Evolutionary conservation across 2,797 vertebrate genomes (phyloP).

Genomic region (Gobio occitaniae): DNA sequence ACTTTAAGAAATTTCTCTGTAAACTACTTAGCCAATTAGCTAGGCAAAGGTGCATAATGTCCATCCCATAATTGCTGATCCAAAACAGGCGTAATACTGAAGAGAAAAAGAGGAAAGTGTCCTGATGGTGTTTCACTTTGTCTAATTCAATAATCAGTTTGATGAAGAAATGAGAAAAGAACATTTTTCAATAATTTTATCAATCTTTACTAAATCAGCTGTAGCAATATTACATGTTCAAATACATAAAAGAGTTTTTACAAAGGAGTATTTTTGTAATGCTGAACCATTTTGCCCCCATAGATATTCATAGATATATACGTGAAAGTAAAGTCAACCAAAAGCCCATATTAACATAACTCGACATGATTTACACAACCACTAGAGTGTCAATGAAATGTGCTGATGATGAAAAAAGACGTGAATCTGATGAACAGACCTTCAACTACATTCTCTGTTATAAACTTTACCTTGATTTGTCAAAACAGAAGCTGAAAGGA

Average conservation of each 20-base stretch:
- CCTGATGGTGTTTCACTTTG: not conserved
- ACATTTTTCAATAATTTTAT: constrained; percentile 13
- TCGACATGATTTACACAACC: not conserved
- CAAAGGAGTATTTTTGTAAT: constrained; percentile 5
- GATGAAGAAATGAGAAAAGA: not conserved
- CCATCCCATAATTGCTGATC: not conserved
- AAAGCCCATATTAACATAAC: not conserved
- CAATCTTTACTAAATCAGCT: constrained; percentile 44
- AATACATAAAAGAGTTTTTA: constrained; percentile 45
- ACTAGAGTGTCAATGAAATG: not conserved
- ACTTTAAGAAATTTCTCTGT: not conserved
- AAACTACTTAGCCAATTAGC: not conserved
- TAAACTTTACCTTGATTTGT: not conserved
- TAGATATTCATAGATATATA: not conserved
- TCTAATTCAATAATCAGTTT: not conserved
- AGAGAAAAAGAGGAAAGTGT: not conserved
- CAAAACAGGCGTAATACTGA: not conserved
- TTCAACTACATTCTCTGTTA: not conserved
- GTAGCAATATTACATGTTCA: constrained; percentile 27
- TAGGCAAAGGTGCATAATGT: not conserved
- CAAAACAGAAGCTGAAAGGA: not conserved
- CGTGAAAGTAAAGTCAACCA: not conserved
- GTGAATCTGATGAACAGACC: not conserved
- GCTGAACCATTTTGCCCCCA: not conserved
- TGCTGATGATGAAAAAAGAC: not conserved